Evolutionary conservation across 2,797 vertebrate species (phyloP).

Genomic region (Argyrosomus regius): DNA sequence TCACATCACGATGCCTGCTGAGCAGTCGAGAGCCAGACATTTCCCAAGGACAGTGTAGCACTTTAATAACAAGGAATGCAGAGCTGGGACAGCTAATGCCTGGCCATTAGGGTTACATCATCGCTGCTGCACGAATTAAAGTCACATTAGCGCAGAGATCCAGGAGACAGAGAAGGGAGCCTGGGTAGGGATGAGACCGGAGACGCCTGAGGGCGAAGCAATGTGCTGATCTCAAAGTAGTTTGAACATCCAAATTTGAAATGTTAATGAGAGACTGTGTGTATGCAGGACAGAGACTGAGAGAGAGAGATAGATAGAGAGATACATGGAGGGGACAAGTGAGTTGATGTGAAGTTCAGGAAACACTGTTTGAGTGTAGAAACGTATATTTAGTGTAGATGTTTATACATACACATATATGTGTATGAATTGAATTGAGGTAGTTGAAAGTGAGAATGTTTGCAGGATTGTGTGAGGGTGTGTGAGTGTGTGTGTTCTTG

Average conservation of each 20-base stretch:
- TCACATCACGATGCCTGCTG: slow-evolving; percentile 35
- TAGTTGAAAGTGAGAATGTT: neutral
- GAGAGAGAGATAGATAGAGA: neutral
- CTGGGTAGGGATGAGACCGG: slow-evolving; percentile 47
- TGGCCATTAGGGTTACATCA: slow-evolving; percentile 79
- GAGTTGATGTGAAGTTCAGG: slow-evolving; percentile 34
- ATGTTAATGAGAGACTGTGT: slow-evolving; percentile 63
- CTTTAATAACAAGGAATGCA: slow-evolving; percentile 69
- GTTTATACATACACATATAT: neutral
- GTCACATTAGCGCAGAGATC: slow-evolving; percentile 69
- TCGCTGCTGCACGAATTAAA: slow-evolving; percentile 73
- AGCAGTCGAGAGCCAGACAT: slow-evolving; percentile 58
- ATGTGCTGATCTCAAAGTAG: slow-evolving; percentile 65
- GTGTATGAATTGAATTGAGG: neutral
- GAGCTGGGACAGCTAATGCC: slow-evolving; percentile 65
- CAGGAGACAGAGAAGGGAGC: slow-evolving; percentile 46
- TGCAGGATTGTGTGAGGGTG: neutral
- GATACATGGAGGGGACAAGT: slow-evolving; percentile 23
- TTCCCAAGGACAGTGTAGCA: slow-evolving; percentile 71
- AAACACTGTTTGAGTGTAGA: slow-evolving; percentile 10
- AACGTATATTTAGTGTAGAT: neutral
- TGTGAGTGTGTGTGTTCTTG: slow-evolving; percentile 3
- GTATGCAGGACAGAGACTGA: slow-evolving; percentile 16
- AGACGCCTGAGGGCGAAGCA: slow-evolving; percentile 58
- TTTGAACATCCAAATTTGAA: slow-evolving; percentile 62